Base-by-base conservation (phyloP, 2,113 vertebrate species). In the Callipepla californica region DNA sequence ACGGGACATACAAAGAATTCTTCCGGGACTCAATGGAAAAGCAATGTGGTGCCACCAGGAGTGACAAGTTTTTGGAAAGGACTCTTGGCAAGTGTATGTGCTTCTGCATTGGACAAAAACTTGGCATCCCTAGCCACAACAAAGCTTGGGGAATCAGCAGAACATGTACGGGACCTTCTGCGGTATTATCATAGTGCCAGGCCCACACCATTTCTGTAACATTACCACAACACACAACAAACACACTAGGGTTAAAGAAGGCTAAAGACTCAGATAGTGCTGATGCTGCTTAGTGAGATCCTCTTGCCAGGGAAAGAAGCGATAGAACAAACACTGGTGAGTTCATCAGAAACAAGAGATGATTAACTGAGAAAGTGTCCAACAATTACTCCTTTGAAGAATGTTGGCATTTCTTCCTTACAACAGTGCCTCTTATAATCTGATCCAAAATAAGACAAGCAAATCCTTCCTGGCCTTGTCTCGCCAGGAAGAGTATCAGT, bases 341-440 rank as follows among this genome's bases (percentile, higher is more conserved):
- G 58, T 88, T 92, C 93, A 90, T 91, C 82, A 84, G 94, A 87
- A 94, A 92, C 44, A 92, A 93, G 93, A 92, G 79, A 79, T 86
- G 76, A 87, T 80, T 91, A 94, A 90, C 94, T 90, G 76, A 92
- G 87, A 94, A 87, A 85, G 57, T 2, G 30, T 53, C 69, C 80
- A 91, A 95, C 95, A 96, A 95, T 90, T 78, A 32, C 57, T 79
- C 67, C 94, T 96, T 96, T 96, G 91, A 95, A 88, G 58, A 45
- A 90, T 62, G 69, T 26, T 95, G 94, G 94, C 95, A 81, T 42
- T 48, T 76, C 0, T 36, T 82, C 94, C 61, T 48, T 85, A 53
- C 69, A 88, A 69, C 73, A 53, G 61, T 25, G 73, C 80, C 0
- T 0, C 85, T 95, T 86, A 88, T 73, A 68, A 86, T 94, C 87